phyloP scores from a whole-genome alignment of 1,140 invertebrate genomes.

The Zaprionus kolodkinae region DNA sequence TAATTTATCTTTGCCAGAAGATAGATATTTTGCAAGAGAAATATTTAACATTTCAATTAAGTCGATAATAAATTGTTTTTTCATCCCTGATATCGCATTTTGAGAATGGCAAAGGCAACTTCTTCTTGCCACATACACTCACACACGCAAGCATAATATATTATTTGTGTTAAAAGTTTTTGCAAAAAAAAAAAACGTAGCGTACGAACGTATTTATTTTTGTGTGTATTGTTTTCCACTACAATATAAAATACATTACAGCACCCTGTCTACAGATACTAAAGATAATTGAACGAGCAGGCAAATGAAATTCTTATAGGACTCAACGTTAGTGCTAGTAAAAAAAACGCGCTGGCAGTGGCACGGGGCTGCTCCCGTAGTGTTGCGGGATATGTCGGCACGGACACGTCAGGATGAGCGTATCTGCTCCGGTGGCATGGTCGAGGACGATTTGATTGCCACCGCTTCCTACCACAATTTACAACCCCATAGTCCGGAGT shows the following conservation, averaged over 20 bases:
- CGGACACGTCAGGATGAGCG: slow-evolving; percentile 71
- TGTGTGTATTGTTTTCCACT: slow-evolving; percentile 24
- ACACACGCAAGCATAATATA: slow-evolving; percentile 59
- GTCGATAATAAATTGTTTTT: slow-evolving; percentile 10
- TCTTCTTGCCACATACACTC: slow-evolving; percentile 62
- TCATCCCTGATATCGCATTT: slow-evolving; percentile 21
- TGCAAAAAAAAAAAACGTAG: slow-evolving; percentile 46
- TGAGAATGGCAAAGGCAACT: slow-evolving; percentile 33
- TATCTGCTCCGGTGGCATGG: slow-evolving; percentile 36
- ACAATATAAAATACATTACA: slow-evolving; percentile 17
- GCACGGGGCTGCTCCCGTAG: slow-evolving; percentile 35
- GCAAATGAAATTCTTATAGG: slow-evolving; percentile 70
- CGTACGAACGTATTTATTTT: slow-evolving; percentile 40
- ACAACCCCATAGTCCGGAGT: slow-evolving; percentile 55
- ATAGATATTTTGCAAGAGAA: background rate
- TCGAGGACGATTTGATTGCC: slow-evolving; percentile 43
- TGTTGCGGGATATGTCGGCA: slow-evolving; percentile 58
- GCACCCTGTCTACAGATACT: slow-evolving; percentile 16
- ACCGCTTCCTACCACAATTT: slow-evolving; percentile 46
- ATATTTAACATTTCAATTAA: background rate
- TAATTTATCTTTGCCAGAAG: background rate
- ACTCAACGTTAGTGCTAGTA: slow-evolving; percentile 44
- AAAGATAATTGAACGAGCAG: slow-evolving; percentile 17
- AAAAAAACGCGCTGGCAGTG: slow-evolving; percentile 44
- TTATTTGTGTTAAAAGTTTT: slow-evolving; percentile 62